Percentiles rank a stretch among this genome's conserved stretches.
phyloP scores from a whole-genome alignment of 2,797 vertebrate genomes.

The Cyclopterus lumpus region DNA sequence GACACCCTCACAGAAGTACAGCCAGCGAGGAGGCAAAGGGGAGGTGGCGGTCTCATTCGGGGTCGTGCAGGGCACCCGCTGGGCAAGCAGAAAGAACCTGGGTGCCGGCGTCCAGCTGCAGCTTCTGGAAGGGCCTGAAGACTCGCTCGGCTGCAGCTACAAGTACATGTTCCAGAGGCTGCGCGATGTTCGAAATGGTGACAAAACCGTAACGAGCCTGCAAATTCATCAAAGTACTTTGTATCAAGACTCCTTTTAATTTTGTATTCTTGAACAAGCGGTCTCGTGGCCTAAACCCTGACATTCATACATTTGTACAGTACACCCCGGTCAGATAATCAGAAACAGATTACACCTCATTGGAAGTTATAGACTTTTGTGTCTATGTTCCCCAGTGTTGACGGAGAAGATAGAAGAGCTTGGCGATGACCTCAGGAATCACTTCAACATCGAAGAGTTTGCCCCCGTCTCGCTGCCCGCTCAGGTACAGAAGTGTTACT shows the following conservation, averaged over 20 bases:
- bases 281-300: neutral
- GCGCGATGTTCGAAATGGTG: conserved; percentile 88
- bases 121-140: conserved; percentile 74
- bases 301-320: neutral
- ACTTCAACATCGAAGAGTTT: conserved; percentile 90
- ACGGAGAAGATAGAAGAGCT: conserved; percentile 90
- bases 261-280: neutral
- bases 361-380: neutral
- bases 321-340: neutral
- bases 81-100: conserved; percentile 77
- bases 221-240: neutral
- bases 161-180: conserved; percentile 95
- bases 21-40: conserved; percentile 84
- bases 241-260: neutral
- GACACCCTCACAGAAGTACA: conserved; percentile 93
- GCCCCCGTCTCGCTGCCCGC: conserved; percentile 83
- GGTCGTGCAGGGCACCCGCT: conserved; percentile 77
- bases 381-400: conserved; percentile 77
- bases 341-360: neutral
- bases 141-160: conserved; percentile 83
- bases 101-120: conserved; percentile 60
- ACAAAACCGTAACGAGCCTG: neutral
- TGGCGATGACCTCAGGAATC: conserved; percentile 83
- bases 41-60: conserved; percentile 90
- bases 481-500: conserved; percentile 81